Conservation (phyloP, 2,888 invertebrate genomes). For the Malthinus seriepunctatus region DNA sequence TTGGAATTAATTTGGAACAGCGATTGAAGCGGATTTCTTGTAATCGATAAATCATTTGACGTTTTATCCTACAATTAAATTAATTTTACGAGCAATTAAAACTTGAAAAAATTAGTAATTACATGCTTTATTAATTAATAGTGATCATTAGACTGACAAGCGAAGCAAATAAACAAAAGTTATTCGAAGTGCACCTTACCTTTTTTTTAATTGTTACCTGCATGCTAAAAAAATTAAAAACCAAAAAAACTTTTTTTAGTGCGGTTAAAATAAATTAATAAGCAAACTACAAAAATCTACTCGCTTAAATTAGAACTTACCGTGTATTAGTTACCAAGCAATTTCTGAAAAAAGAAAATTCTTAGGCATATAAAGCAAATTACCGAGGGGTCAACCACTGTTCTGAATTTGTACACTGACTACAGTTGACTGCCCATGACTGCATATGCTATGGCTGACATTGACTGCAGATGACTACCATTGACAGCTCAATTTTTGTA, state of each 20-base stretch:
- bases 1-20: constrained; percentile 47
- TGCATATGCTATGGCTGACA: no score
- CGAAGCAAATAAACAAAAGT: constrained; percentile 24
- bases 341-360: constrained; percentile 7
- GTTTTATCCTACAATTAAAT: constrained; percentile 37
- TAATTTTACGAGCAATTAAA: neutral
- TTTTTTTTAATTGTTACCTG: constrained; percentile 38
- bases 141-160: constrained; percentile 14
- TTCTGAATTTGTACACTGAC: no score
- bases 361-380: constrained; percentile 2
- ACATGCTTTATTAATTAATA: neutral
- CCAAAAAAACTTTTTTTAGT: constrained; percentile 10
- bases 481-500: no score
- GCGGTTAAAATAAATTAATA: neutral
- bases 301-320: constrained; percentile 7
- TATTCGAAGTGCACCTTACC: constrained; percentile 38
- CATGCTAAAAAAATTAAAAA: constrained; percentile 40
- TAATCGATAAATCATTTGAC: constrained; percentile 44
- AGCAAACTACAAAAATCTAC: constrained; percentile 2
- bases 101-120: neutral
- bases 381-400: no score
- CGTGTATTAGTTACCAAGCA: constrained; percentile 7
- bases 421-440: no score
- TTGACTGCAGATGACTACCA: no score
- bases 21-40: constrained; percentile 46